Base-by-base conservation (phyloP, 2,797 vertebrate genomes). In the Sardinella longiceps region DNA sequence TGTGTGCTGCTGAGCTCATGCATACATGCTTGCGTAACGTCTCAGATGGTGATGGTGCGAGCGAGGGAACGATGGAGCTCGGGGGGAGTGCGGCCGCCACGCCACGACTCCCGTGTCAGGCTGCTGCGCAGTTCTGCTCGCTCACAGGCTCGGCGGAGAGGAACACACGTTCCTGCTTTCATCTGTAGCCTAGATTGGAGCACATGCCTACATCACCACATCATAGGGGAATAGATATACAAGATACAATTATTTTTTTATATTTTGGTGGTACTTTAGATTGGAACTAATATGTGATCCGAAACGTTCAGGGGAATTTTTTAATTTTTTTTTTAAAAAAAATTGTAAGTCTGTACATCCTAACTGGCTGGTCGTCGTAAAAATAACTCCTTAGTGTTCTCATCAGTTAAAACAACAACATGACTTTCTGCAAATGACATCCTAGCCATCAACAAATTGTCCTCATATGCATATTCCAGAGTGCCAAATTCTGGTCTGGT, bases 1-100 rank as follows among this genome's bases (percentile, higher is more conserved):
- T 56, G 53, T 56, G n/a, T n/a, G n/a, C n/a, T n/a, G 53, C 56
- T 25, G 56, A 60, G 6, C n/a, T 60, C n/a, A 60, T 60, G 56
- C 56, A 60, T 60, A 60, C n/a, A 60, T 25, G 56, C 56, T 60
- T 60, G 56, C 56, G 7, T 60, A 60, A 60, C 1, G 56, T 60
- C 56, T 60, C 56, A 60, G 56, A 60, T 60, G 56, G 56, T 25
- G 56, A 25, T n/a, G 56, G 56, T 60, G 56, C 56, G 56, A 60
- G 56, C 60, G 56, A 51, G 14, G 14, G 50, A 6, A 23, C 53
- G n/a, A 60, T 23, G 56, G 56, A 60, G 56, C 56, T n/a, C 25
- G 50, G 50, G 50, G 50, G 50, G 14, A 20, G 7, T 60, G 6
- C 56, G 11, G 23, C 23, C 56, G n/a, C 51, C 51, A 48, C n/a